Evolutionary conservation across 92 coral and sea anemone genomes (phyloP).

Genomic region (Phenganax subtilis): DNA sequence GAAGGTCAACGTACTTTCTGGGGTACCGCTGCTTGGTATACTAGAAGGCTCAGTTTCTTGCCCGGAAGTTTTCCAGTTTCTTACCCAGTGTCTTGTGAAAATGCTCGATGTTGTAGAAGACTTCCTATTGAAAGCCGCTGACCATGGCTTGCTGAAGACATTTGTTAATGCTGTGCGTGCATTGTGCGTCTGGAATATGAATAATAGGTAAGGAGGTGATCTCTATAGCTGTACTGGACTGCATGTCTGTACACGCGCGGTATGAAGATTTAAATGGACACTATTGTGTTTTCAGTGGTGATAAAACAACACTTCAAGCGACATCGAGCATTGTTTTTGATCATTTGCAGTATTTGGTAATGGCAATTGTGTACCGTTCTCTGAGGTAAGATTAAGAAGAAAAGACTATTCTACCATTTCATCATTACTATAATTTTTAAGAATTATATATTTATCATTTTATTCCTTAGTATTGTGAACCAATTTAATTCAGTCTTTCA

Average conservation of each 20-base stretch:
- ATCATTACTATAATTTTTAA: neutral
- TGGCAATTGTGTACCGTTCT: conserved; percentile 31
- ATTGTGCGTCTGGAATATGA: conserved; percentile 58
- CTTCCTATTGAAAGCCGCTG: conserved; percentile 77
- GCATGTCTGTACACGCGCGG: neutral
- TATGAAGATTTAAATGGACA: neutral
- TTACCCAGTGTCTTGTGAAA: conserved; percentile 73
- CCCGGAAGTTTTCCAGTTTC: conserved; percentile 73
- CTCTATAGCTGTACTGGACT: neutral
- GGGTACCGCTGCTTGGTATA: conserved; percentile 77
- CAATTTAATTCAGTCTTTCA: too few relatives aligned
- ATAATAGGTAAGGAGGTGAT: conserved; percentile 54
- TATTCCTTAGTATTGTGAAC: too few relatives aligned
- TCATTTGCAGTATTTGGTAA: conserved; percentile 25
- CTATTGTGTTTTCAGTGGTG: neutral
- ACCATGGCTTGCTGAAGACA: conserved; percentile 82
- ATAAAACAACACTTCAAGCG: neutral
- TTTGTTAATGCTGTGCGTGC: conserved; percentile 70
- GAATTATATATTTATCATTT: too few relatives aligned
- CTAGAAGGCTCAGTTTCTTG: conserved; percentile 68
- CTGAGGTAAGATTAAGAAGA: conserved; percentile 5
- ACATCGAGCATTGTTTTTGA: conserved; percentile 15
- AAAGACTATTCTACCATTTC: neutral
- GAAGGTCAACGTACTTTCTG: conserved; percentile 68
- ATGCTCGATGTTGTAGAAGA: conserved; percentile 78